Evolutionary conservation across 2,888 invertebrate genomes (phyloP).

Genomic region (Machimus atricapillus): DNA sequence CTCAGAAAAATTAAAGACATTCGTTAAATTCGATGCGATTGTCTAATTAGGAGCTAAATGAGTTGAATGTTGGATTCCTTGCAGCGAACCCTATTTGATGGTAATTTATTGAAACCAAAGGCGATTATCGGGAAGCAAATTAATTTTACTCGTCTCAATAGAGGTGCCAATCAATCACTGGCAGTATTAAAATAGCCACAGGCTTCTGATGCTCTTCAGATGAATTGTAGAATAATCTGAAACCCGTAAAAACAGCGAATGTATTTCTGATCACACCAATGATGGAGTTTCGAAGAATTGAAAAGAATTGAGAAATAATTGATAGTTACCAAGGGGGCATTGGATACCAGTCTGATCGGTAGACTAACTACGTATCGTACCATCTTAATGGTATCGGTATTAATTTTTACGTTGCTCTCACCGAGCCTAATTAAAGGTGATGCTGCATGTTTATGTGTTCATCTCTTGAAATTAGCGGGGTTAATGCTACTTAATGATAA

Average conservation of each 20-base stretch:
- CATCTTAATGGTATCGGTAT: background rate
- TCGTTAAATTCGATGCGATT: background rate
- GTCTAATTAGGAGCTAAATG: background rate
- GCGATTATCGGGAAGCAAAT: background rate
- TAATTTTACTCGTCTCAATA: background rate
- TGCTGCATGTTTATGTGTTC: background rate
- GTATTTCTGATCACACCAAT: background rate
- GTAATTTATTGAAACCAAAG: background rate
- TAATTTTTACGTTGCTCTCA: background rate
- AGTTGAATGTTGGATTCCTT: background rate
- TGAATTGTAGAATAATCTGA: background rate
- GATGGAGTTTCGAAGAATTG: background rate
- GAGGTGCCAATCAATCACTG: background rate
- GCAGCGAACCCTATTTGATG: background rate
- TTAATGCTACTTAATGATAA: slow-evolving; percentile 1
- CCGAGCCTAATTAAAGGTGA: background rate
- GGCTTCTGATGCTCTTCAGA: background rate
- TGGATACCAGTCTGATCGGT: background rate
- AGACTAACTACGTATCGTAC: background rate
- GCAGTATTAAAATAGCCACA: background rate
- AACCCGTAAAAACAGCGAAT: background rate
- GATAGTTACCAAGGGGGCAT: background rate
- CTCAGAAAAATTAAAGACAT: background rate
- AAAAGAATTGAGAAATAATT: background rate
- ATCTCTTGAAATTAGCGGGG: background rate